A percentile compares a stretch with the other conserved stretches of the same genome.
Evolutionary conservation across 92 coral and sea anemone genomes (phyloP).

Genomic region (Plumapathes pennacea): DNA sequence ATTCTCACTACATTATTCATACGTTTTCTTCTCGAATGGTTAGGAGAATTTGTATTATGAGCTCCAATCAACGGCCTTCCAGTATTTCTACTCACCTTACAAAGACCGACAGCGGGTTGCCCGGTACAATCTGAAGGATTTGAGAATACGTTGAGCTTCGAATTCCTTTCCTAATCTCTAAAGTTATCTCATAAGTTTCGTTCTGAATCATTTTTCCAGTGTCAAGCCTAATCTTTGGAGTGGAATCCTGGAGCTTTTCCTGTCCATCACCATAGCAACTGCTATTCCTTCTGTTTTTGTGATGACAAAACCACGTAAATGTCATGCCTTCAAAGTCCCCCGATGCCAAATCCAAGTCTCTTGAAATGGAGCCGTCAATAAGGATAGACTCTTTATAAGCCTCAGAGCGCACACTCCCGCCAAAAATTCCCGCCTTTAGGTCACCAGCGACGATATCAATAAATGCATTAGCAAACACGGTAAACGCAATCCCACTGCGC

Average conservation of each 20-base stretch:
- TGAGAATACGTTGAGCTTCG: conserved; percentile 35
- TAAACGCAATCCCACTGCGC: too few relatives aligned
- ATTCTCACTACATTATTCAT: too few relatives aligned
- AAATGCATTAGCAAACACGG: conserved; percentile 34
- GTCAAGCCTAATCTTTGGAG: conserved; percentile 12
- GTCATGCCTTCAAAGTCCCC: conserved; percentile 22
- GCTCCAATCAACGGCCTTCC: too few relatives aligned
- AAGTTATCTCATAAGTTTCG: conserved; percentile 18
- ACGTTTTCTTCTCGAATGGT: too few relatives aligned
- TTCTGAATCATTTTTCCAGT: conserved; percentile 16
- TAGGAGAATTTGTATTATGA: too few relatives aligned
- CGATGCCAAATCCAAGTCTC: conserved; percentile 49
- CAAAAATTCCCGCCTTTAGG: conserved; percentile 34
- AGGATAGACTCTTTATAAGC: conserved; percentile 18
- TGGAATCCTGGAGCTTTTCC: conserved; percentile 16
- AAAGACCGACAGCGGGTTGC: conserved; percentile 25
- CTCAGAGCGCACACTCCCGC: conserved; percentile 56
- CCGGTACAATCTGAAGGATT: conserved; percentile 4
- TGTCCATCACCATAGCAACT: conserved; percentile 42
- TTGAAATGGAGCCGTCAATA: conserved; percentile 32
- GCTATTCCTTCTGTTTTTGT: conserved; percentile 3
- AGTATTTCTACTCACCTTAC: conserved; percentile 32
- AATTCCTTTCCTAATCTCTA: conserved; percentile 26
- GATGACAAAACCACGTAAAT: conserved; percentile 52
- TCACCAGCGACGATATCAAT: conserved; percentile 32